Evolutionary conservation across 2,113 vertebrate genomes (phyloP), one percentile per base, ranked within the genome.

Genomic region (Chaetodon trifascialis): DNA sequence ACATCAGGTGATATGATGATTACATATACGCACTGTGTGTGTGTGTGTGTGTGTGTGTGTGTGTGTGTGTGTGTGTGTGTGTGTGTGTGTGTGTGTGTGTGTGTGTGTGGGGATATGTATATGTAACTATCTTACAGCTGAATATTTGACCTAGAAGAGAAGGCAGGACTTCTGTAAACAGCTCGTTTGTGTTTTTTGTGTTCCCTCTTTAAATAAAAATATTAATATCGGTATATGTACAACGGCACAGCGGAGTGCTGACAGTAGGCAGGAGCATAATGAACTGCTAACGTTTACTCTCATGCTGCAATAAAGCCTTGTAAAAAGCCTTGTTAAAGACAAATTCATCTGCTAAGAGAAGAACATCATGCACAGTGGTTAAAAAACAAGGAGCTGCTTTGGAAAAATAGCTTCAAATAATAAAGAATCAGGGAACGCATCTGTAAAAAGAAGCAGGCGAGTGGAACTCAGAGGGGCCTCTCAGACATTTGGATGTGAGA

Each of bases 141-240:
- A 88, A 89, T 81, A 84, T 86, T 86, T 89, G 84, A 92, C 81
- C 52, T 68, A 66, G 83, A 91, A 79, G 82, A 92, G 80, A 92
- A 89, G 86, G 89, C 90, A 89, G 87, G 85, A 89, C 85, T 62
- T 90, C 75, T 92, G 92, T 94, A 95, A 92, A 94, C 94, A 89
- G 65, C 56, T 83, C 80, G 25, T 79, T 71, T n/a, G 7, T 54
- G 9, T 63, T 68, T 71, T 65, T 73, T 67, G 25, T 4, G 55
- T 59, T 69, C 52, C 63, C 44, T 85, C 60, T 81, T 87, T 80
- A 79, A 80, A 88, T 87, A 91, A 80, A 88, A 91, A 89, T 79
- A 91, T 68, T 25, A 65, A 25, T 23, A 47, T 59, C n/a, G 56
- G 52, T 59, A 63, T 38, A 56, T 47, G 30, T 83, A 83, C 74